Conservation (phyloP, 1,140 invertebrate species). For the Drosophila lowei region DNA sequence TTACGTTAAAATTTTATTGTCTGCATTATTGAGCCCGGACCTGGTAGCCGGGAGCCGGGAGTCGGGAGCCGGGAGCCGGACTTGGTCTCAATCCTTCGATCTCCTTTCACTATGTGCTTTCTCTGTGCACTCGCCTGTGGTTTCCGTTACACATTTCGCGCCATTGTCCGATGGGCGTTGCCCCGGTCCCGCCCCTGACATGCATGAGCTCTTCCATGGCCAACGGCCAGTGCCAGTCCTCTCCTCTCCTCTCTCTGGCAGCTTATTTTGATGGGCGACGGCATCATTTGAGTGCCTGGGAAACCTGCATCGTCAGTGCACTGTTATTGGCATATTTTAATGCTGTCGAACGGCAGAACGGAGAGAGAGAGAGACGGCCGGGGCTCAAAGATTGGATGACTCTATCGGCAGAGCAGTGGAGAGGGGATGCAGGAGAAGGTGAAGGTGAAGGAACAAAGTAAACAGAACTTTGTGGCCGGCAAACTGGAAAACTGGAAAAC, state of each 20-base stretch:
- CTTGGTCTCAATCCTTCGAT: conserved; percentile 44
- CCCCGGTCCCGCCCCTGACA: conserved; percentile 39
- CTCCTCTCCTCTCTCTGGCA: neutral
- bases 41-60: conserved; percentile 29
- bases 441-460: neutral
- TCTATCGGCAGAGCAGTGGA: neutral
- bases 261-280: conserved; percentile 43
- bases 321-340: conserved; percentile 52
- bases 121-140: conserved; percentile 63
- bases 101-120: conserved; percentile 1
- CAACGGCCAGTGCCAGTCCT: too few relatives aligned
- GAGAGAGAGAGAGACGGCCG: neutral
- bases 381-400: conserved; percentile 15
- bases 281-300: conserved; percentile 52
- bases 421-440: too few relatives aligned
- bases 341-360: conserved; percentile 6
- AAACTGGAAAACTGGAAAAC: conserved; percentile 6
- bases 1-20: conserved; percentile 78
- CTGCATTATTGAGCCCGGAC: conserved; percentile 57
- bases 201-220: conserved; percentile 35
- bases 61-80: conserved; percentile 43
- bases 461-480: neutral
- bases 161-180: conserved; percentile 53
- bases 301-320: conserved; percentile 34
- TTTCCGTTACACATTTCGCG: conserved; percentile 72